These are phyloP conservation scores for Cylloceria caligata DNA, from an alignment of 2,888 invertebrate species.

Conservation along the genomic window DNA sequence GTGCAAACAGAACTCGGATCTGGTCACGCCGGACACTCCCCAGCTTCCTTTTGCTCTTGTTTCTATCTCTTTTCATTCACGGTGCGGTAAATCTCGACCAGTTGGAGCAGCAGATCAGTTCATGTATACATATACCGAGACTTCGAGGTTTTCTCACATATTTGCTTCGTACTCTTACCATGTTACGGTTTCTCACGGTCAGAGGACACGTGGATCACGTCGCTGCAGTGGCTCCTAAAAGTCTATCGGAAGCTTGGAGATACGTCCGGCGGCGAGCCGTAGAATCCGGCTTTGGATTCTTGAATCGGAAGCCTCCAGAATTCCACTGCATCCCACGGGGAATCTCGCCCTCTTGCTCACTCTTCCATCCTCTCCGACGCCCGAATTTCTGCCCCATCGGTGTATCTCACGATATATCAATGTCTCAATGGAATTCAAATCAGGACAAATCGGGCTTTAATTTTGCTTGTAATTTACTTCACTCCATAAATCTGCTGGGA, in stretches of 20 bases:
- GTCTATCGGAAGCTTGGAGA: slow-evolving; percentile 60
- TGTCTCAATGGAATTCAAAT: slow-evolving; percentile 24
- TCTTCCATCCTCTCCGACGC: neutral
- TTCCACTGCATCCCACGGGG: slow-evolving; percentile 56
- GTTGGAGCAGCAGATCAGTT: slow-evolving; percentile 12
- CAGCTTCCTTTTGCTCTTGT: slow-evolving; percentile 16
- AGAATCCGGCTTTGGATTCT: slow-evolving; percentile 64
- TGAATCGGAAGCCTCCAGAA: slow-evolving; percentile 57
- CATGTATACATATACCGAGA: neutral
- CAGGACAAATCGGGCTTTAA: slow-evolving; percentile 24
- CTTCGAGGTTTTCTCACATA: slow-evolving; percentile 16
- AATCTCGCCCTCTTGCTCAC: slow-evolving; percentile 24
- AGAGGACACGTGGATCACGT: slow-evolving; percentile 62
- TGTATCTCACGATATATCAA: slow-evolving; percentile 52
- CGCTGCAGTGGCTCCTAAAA: slow-evolving; percentile 64
- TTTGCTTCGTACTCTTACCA: slow-evolving; percentile 2
- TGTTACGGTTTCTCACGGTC: slow-evolving; percentile 21
- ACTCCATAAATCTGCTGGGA: neutral
- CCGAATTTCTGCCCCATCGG: neutral
- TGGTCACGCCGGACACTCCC: slow-evolving; percentile 6
- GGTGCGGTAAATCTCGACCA: slow-evolving; percentile 30
- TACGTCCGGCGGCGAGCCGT: slow-evolving; percentile 50
- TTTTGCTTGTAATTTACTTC: slow-evolving; percentile 8
- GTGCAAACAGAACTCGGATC: slow-evolving; percentile 38
- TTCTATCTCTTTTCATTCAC: neutral